phyloP scores from a whole-genome alignment of 2,797 vertebrate genomes.

The Coregonus suidteri region DNA sequence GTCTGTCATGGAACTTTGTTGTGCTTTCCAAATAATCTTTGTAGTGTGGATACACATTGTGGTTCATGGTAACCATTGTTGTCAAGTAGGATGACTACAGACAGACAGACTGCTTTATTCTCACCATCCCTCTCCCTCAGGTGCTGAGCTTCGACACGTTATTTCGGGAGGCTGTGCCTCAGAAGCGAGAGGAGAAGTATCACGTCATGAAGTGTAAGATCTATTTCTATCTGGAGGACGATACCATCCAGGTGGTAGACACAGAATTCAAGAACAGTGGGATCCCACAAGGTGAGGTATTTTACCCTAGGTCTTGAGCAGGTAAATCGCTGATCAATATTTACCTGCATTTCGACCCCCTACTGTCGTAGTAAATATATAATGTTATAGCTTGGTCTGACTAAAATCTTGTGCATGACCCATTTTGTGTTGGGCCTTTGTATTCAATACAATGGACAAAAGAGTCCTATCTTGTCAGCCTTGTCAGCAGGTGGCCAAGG shows the following conservation, averaged over 20 bases:
- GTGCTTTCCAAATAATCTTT: not conserved
- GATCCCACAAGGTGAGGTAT: too few relatives aligned
- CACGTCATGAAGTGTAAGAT: slow-evolving; percentile 87
- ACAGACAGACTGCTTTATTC: not conserved
- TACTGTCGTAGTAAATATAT: too few relatives aligned
- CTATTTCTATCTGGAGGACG: slow-evolving; percentile 90
- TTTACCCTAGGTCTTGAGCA: too few relatives aligned
- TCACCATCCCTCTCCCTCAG: slow-evolving; percentile 61
- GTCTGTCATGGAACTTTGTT: slow-evolving; percentile 52
- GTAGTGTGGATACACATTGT: not conserved
- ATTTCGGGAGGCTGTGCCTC: slow-evolving; percentile 80
- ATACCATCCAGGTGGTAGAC: slow-evolving; percentile 90
- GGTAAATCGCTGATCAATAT: too few relatives aligned
- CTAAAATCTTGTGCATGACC: too few relatives aligned
- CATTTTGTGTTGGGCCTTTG: too few relatives aligned
- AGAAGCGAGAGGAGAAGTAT: slow-evolving; percentile 76
- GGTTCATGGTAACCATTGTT: not conserved
- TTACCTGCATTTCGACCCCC: too few relatives aligned
- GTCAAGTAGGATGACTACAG: not conserved
- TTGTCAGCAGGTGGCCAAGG: too few relatives aligned
- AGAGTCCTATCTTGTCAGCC: too few relatives aligned
- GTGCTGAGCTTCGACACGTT: slow-evolving; percentile 87
- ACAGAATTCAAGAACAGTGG: slow-evolving; percentile 82
- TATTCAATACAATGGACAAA: too few relatives aligned
- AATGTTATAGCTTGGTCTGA: too few relatives aligned